phyloP scores from a whole-genome alignment of 2,888 invertebrate species.

The Hipparchia semele region DNA sequence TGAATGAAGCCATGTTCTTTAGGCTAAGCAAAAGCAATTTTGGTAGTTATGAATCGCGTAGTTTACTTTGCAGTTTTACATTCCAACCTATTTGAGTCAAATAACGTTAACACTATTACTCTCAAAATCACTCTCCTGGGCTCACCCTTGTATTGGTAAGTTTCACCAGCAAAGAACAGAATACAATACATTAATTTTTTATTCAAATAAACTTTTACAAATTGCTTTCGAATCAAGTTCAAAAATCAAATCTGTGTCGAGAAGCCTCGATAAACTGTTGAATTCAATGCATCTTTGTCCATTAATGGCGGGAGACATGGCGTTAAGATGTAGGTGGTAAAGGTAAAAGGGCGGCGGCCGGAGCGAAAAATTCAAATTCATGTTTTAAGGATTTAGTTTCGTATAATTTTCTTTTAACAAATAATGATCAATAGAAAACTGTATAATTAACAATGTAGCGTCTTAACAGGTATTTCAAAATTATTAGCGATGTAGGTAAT shows the following conservation, averaged over 20 bases:
- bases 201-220: no score
- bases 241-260: constrained; percentile 20
- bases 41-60: not conserved
- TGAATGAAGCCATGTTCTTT: no score
- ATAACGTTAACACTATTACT: no score
- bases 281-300: constrained; percentile 38
- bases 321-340: constrained; percentile 30
- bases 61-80: not conserved
- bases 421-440: constrained; percentile 82
- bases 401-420: constrained; percentile 84
- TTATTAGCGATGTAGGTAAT: constrained; percentile 82
- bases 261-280: constrained; percentile 32
- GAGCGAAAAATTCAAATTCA: constrained; percentile 58
- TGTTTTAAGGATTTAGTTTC: constrained; percentile 79
- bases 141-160: constrained; percentile 3
- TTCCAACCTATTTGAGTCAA: no score
- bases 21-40: no score
- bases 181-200: not conserved
- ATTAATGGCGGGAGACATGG: constrained; percentile 34
- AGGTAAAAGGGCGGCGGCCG: constrained; percentile 25
- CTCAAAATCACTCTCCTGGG: not conserved
- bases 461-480: constrained; percentile 82
- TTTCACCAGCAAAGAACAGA: constrained; percentile 29
- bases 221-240: no score
- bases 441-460: constrained; percentile 83